A percentile compares a stretch with the other conserved stretches of the same genome.
phyloP scores from a whole-genome alignment of 2,797 vertebrate species.

The Galaxias olidus region DNA sequence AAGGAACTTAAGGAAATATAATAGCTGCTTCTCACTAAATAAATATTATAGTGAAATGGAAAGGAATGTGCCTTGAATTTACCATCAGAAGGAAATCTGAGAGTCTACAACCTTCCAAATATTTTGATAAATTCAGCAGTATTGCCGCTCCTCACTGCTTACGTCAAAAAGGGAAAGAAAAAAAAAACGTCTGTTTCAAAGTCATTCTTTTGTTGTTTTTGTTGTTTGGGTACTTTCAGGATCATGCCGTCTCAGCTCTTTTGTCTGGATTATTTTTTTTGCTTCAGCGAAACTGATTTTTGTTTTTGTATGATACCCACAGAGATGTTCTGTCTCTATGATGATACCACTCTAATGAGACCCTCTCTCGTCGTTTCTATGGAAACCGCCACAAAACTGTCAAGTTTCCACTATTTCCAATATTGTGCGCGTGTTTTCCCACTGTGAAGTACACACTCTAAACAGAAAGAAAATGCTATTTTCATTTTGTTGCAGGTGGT shows the following conservation, averaged over 20 bases:
- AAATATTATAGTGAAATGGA: neutral
- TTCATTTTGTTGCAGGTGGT: conserved; percentile 39
- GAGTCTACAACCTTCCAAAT: conserved; percentile 53
- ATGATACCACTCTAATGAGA: conserved; percentile 77
- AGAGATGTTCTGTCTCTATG: no score
- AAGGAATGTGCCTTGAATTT: conserved; percentile 50
- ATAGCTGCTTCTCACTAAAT: neutral
- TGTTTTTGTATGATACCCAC: conserved; percentile 64
- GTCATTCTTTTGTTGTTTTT: conserved; percentile 39
- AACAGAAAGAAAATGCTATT: conserved; percentile 50
- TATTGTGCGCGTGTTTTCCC: conserved; percentile 62
- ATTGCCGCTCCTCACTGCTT: conserved; percentile 35
- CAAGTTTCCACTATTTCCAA: conserved; percentile 76
- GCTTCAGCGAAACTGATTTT: conserved; percentile 58
- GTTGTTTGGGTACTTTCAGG: conserved; percentile 51
- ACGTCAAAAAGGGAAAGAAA: no score
- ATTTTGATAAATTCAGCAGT: conserved; percentile 21
- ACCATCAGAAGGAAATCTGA: no score
- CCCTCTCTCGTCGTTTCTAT: conserved; percentile 74
- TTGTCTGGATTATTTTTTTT: conserved; percentile 58
- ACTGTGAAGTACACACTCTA: conserved; percentile 77
- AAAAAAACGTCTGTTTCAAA: no score
- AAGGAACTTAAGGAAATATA: neutral
- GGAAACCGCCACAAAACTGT: conserved; percentile 82
- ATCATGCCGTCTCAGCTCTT: conserved; percentile 53